A percentile compares a stretch with the other conserved stretches of the same genome.
Conservation (phyloP, 2,113 vertebrate genomes). For the Syrmaticus mikado region DNA sequence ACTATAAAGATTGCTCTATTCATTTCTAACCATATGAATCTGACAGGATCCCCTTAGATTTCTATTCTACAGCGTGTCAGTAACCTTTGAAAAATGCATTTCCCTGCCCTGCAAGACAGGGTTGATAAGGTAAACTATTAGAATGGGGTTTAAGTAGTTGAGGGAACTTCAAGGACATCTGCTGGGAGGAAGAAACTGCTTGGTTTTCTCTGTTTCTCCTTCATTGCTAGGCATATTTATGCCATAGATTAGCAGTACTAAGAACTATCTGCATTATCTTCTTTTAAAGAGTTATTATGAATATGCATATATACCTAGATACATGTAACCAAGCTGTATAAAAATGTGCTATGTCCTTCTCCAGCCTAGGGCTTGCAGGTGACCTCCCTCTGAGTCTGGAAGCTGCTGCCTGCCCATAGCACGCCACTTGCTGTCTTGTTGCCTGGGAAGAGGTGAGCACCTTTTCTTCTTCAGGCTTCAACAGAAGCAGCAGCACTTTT, state of each 20-base stretch:
- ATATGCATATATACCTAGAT: neutral
- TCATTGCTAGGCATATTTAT: neutral
- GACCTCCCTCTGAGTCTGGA: rapidly evolving
- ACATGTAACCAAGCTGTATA: neutral
- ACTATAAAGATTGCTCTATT: neutral
- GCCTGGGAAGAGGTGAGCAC: too few species aligned
- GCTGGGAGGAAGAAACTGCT: neutral
- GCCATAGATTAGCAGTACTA: neutral
- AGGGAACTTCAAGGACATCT: conserved; percentile 40
- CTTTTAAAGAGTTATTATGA: neutral
- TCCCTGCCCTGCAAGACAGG: conserved; percentile 1
- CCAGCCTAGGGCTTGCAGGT: neutral
- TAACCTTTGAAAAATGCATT: conserved; percentile 42
- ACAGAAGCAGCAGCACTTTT: neutral
- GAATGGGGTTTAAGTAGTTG: neutral
- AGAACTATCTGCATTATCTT: neutral
- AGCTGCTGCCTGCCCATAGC: neutral
- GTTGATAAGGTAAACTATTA: conserved; percentile 26
- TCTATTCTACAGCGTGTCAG: neutral
- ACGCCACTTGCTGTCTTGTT: neutral
- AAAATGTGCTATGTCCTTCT: neutral
- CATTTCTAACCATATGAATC: conserved; percentile 8
- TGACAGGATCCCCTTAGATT: neutral
- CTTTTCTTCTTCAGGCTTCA: neutral
- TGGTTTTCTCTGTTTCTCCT: neutral